A percentile compares a stretch with the other conserved stretches of the same genome.
phyloP scores from a whole-genome alignment of 2,888 invertebrate species.

The Charanyca ferruginea region DNA sequence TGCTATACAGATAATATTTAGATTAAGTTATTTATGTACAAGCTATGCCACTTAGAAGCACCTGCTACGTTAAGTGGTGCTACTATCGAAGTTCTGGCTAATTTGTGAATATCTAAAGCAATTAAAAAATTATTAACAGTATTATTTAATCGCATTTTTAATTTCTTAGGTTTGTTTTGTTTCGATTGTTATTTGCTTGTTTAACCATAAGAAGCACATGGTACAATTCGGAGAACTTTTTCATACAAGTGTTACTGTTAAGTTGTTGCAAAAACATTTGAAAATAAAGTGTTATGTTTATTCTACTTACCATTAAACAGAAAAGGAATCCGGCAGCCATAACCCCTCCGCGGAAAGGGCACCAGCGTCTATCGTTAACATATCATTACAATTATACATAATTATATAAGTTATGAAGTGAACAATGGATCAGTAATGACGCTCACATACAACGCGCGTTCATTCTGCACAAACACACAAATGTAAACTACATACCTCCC shows the following conservation, averaged over 20 bases:
- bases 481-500: slow-evolving; percentile 76
- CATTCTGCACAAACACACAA: slow-evolving; percentile 63
- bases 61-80: neutral
- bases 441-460: slow-evolving; percentile 58
- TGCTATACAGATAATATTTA: neutral
- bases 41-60: neutral
- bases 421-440: slow-evolving; percentile 62
- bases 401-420: slow-evolving; percentile 68
- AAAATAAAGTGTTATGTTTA: slow-evolving; percentile 31
- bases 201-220: too few species aligned
- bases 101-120: too few species aligned
- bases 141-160: neutral
- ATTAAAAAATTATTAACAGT: neutral
- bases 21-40: neutral
- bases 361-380: slow-evolving; percentile 67
- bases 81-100: neutral
- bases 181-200: neutral
- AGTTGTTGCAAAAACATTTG: slow-evolving; percentile 21
- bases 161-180: too few species aligned
- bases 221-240: neutral
- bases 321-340: slow-evolving; percentile 78
- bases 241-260: neutral
- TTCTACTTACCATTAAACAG: slow-evolving; percentile 83
- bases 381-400: slow-evolving; percentile 65
- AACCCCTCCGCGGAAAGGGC: slow-evolving; percentile 72